A percentile compares a stretch with the other conserved stretches of the same genome.
phyloP scores from a whole-genome alignment of 2,113 vertebrate genomes.

The Pomatostomus ruficeps region DNA sequence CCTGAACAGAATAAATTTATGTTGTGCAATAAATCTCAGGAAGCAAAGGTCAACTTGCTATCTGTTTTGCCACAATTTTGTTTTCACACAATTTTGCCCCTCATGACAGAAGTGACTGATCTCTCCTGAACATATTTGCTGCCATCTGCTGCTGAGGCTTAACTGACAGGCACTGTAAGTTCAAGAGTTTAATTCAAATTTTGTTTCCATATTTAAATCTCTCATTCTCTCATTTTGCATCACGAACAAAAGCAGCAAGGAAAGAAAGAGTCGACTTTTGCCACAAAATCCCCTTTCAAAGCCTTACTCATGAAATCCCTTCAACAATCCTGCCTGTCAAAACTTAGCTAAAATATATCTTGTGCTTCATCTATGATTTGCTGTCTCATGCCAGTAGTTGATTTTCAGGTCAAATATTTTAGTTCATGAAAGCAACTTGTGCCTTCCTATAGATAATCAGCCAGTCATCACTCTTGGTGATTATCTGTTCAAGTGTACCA shows the following conservation, averaged over 20 bases:
- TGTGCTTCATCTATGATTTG: background rate
- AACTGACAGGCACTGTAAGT: background rate
- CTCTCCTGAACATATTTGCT: background rate
- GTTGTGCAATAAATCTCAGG: background rate
- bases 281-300: background rate
- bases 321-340: background rate
- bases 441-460: background rate
- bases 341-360: background rate
- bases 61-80: background rate
- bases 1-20: background rate
- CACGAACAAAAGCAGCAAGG: background rate
- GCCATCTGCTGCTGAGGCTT: slow-evolving; percentile 58
- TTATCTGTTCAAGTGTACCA: background rate
- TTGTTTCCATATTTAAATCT: background rate
- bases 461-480: background rate
- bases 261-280: background rate
- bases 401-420: background rate
- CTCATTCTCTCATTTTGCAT: background rate
- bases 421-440: background rate
- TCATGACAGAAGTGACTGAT: background rate
- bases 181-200: background rate
- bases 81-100: background rate
- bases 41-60: background rate
- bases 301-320: background rate
- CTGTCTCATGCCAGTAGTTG: background rate